Evolutionary conservation across 2,113 vertebrate species (phyloP), one percentile per base, ranked within the genome.

Genomic region (Sander vitreus): DNA sequence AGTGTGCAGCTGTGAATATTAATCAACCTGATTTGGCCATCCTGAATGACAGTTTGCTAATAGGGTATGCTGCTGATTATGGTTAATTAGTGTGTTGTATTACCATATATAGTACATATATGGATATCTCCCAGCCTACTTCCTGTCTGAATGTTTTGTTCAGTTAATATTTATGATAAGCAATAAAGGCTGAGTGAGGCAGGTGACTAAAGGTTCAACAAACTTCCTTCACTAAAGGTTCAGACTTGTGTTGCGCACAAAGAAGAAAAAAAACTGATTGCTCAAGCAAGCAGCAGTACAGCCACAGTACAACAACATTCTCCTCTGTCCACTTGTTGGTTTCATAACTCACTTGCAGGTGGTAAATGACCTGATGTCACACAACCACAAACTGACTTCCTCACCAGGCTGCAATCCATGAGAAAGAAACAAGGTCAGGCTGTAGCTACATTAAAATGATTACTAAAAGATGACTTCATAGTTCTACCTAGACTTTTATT

Each of bases 281-380:
- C 79, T 78, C 19, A 73, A 81, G 51, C 50, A 57, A 75, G 60
- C 71, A 63, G 72, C 45, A 63, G 50, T 62, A 78, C 10, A 30
- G 60, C 70, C 77, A 54, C 58, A 48, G 79, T 85, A 86, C 10
- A 43, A 39, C 8, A 92, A 92, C 67, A 90, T 19, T 62, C 55
- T 62, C 55, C 73, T 73, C 64, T 50, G 64, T 67, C 57, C 70
- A 74, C 65, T 81, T 64, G 68, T 50, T 76, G 65, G 73, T 91
- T 91, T 80, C 84, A 70, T 69, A 87, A 88, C 39, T 27, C 39
- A 2, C 48, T 19, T 79, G 76, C 90, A 88, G 92, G 89, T 90
- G 85, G 84, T 84, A 88, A 85, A 84, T 77, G 64, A 85, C 77
- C 84, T 84, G 82, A 91, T 80, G 55, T 62, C 66, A 36, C 9